Conservation (phyloP, 2,113 vertebrate genomes). For the Furnarius figulus region DNA sequence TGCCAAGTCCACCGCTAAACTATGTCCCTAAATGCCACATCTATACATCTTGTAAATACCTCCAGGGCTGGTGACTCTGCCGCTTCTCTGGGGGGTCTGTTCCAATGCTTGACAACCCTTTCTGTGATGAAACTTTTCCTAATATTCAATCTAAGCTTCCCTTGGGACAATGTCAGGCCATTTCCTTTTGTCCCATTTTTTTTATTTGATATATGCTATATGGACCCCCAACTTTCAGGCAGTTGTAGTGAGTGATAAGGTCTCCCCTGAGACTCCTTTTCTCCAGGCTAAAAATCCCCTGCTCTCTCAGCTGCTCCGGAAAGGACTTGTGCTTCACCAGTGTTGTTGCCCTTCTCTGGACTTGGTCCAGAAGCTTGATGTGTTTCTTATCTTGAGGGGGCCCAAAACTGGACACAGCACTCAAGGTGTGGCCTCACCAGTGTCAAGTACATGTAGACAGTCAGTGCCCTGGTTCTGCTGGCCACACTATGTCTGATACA, state of each 20-base stretch:
- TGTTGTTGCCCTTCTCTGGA: not conserved
- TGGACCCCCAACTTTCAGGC: rapidly evolving
- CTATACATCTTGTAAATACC: not conserved
- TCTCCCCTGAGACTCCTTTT: not conserved
- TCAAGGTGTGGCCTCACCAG: not conserved
- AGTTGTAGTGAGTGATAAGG: not conserved
- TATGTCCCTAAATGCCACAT: not conserved
- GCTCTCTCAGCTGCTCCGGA: not conserved
- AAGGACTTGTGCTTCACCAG: not conserved
- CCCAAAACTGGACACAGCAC: not conserved
- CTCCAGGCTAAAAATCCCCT: not conserved
- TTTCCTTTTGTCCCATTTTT: not conserved
- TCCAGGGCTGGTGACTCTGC: not conserved
- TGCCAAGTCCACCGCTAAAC: not conserved
- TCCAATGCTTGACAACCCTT: not conserved
- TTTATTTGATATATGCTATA: not conserved
- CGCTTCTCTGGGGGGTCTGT: not conserved
- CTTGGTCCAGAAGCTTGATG: not conserved
- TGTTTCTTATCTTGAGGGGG: not conserved
- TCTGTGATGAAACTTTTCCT: not conserved
- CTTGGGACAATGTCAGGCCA: not conserved
- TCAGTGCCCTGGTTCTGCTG: not conserved
- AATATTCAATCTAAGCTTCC: not conserved
- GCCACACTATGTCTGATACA: not conserved
- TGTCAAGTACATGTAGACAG: not conserved